These are phyloP conservation scores for Leptinotarsa undecemlineata DNA, from an alignment of 1,140 invertebrate species.

Conservation along the genomic window DNA sequence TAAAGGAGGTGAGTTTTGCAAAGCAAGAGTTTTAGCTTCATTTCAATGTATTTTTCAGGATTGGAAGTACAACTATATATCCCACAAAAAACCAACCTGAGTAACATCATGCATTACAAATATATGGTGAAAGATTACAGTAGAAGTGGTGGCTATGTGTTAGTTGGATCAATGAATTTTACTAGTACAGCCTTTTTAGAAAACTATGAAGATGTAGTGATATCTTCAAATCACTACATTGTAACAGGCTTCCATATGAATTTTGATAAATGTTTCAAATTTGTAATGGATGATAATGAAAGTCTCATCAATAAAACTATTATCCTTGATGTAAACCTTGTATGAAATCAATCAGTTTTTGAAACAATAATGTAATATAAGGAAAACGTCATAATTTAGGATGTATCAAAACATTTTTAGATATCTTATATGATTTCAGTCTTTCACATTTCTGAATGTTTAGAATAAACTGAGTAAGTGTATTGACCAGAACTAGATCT, in stretches of 20 bases:
- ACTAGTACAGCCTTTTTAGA: slow-evolving; percentile 29
- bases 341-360: slow-evolving; percentile 7
- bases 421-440: too few species aligned
- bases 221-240: slow-evolving; percentile 36
- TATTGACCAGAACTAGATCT: too few species aligned
- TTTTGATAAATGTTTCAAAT: slow-evolving; percentile 41
- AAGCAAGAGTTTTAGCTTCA: neutral
- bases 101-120: slow-evolving; percentile 41
- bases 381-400: too few species aligned
- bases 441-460: too few species aligned
- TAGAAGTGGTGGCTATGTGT: slow-evolving; percentile 31
- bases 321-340: slow-evolving; percentile 33
- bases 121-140: slow-evolving; percentile 44
- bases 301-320: slow-evolving; percentile 41
- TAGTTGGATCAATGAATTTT: slow-evolving; percentile 45
- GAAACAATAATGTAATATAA: too few species aligned
- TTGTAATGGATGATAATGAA: slow-evolving; percentile 41
- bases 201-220: slow-evolving; percentile 45
- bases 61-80: slow-evolving; percentile 27
- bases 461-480: too few species aligned
- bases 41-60: slow-evolving; percentile 25
- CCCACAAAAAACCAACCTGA: slow-evolving; percentile 11
- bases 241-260: slow-evolving; percentile 37
- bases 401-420: too few species aligned
- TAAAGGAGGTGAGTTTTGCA: slow-evolving; percentile 23